phyloP scores from a whole-genome alignment of 2,113 vertebrate genomes.

The Eubucco bourcierii region DNA sequence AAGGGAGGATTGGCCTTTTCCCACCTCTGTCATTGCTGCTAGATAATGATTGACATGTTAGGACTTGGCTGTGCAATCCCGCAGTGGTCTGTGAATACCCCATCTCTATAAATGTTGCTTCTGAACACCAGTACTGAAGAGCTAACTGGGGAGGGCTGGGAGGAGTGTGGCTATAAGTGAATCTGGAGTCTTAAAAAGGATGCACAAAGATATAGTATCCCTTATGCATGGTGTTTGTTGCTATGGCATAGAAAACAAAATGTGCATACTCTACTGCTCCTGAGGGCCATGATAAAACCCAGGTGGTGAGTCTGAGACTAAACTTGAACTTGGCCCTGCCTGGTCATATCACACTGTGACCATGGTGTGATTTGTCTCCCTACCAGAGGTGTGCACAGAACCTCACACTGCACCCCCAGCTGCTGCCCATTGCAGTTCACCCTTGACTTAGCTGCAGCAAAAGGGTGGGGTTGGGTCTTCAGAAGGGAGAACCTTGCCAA shows the following conservation, averaged over 20 bases:
- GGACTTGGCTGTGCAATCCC: constrained; percentile 76
- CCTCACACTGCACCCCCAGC: not conserved
- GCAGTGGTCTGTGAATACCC: constrained; percentile 73
- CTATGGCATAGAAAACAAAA: constrained; percentile 70
- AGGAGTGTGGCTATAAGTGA: constrained; percentile 59
- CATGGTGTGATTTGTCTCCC: constrained; percentile 58
- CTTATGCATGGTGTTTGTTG: constrained; percentile 81
- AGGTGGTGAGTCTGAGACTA: constrained; percentile 62
- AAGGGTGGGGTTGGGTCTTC: not conserved
- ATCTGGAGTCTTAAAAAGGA: constrained; percentile 70
- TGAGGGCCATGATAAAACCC: constrained; percentile 47
- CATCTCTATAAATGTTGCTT: constrained; percentile 71
- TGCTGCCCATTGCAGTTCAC: constrained; percentile 6
- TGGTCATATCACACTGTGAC: constrained; percentile 48
- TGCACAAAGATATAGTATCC: constrained; percentile 85
- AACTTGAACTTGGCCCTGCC: constrained; percentile 64
- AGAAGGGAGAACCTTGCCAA: not conserved
- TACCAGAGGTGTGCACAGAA: constrained; percentile 27
- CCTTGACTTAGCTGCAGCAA: constrained; percentile 20
- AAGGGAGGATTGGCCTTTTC: constrained; percentile 75
- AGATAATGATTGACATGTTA: constrained; percentile 80
- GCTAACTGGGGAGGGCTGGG: constrained; percentile 61
- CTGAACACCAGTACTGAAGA: constrained; percentile 79
- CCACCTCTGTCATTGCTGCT: constrained; percentile 81
- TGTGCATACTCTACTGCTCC: constrained; percentile 20